Conservation (phyloP, 92 coral and sea anemone species). For the Zoanthus sociatus region DNA sequence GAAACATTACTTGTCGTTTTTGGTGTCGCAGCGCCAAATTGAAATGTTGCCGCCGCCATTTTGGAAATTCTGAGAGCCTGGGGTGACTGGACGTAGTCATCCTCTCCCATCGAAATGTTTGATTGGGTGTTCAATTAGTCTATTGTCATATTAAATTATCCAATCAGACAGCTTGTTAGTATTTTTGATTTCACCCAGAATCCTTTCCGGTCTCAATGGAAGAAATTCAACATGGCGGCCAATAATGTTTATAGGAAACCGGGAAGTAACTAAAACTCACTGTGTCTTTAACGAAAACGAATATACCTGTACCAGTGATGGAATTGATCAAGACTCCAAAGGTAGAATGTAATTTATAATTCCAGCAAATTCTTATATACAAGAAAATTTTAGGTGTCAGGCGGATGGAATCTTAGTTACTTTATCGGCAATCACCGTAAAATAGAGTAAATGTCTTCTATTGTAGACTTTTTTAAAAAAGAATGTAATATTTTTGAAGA, state of each 20-base stretch:
- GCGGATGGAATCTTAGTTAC: too few species aligned
- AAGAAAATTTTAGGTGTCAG: neutral
- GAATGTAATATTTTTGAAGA: too few species aligned
- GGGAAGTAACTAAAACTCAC: neutral
- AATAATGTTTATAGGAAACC: neutral
- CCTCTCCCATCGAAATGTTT: neutral
- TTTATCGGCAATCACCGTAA: too few species aligned
- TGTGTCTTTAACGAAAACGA: neutral
- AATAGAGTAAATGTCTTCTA: too few species aligned
- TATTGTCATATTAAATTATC: neutral
- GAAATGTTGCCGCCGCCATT: slow-evolving; percentile 50
- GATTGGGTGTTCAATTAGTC: neutral
- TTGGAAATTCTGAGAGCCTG: neutral
- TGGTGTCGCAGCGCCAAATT: slow-evolving; percentile 45
- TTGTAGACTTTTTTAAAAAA: too few species aligned
- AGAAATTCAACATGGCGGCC: slow-evolving; percentile 50
- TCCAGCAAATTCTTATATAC: neutral
- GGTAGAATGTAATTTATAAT: neutral
- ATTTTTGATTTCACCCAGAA: neutral
- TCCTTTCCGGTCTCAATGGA: slow-evolving; percentile 28
- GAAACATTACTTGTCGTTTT: slow-evolving; percentile 21
- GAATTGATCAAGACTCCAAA: slow-evolving; percentile 47
- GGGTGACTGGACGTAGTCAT: neutral
- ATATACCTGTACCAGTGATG: neutral
- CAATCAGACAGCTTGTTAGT: slow-evolving; percentile 39